These are phyloP conservation scores for Thamnaconus septentrionalis DNA, from an alignment of 2,113 vertebrate species.

Conservation along the genomic window DNA sequence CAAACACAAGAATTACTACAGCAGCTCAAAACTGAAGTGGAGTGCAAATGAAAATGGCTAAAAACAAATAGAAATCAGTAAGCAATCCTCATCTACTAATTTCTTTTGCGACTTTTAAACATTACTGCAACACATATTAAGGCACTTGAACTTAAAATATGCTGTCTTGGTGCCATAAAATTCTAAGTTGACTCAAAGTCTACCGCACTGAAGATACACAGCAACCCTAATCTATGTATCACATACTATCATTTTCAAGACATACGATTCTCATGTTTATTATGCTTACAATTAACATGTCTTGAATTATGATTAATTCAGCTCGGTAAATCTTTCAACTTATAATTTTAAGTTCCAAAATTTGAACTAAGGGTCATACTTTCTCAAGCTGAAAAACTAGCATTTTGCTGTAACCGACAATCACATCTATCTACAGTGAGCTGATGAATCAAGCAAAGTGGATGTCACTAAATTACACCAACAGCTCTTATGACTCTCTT, in stretches of 20 bases:
- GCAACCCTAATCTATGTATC: not conserved
- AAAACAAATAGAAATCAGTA: constrained; percentile 43
- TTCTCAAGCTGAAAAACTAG: constrained; percentile 58
- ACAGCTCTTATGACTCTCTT: constrained; percentile 32
- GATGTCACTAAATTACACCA: constrained; percentile 49
- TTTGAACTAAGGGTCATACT: constrained; percentile 34
- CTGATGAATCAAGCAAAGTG: constrained; percentile 21
- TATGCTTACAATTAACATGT: not conserved
- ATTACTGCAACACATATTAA: constrained; percentile 73
- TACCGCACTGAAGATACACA: constrained; percentile 11
- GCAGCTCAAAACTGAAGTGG: constrained; percentile 37
- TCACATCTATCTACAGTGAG: constrained; percentile 52
- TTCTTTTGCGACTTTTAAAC: constrained; percentile 53
- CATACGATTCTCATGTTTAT: too few species aligned
- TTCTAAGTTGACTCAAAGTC: constrained; percentile 49
- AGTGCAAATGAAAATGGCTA: constrained; percentile 50
- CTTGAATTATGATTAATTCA: constrained; percentile 17
- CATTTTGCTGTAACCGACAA: constrained; percentile 43
- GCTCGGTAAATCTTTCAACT: constrained; percentile 39
- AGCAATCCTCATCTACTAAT: constrained; percentile 39
- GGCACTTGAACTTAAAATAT: constrained; percentile 71
- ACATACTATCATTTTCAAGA: not conserved
- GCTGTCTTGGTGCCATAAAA: constrained; percentile 61
- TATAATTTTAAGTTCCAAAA: constrained; percentile 57
- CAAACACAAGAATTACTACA: constrained; percentile 47